Evolutionary conservation across 92 coral and sea anemone genomes (phyloP).

Genomic region (Parazoanthus darwini): DNA sequence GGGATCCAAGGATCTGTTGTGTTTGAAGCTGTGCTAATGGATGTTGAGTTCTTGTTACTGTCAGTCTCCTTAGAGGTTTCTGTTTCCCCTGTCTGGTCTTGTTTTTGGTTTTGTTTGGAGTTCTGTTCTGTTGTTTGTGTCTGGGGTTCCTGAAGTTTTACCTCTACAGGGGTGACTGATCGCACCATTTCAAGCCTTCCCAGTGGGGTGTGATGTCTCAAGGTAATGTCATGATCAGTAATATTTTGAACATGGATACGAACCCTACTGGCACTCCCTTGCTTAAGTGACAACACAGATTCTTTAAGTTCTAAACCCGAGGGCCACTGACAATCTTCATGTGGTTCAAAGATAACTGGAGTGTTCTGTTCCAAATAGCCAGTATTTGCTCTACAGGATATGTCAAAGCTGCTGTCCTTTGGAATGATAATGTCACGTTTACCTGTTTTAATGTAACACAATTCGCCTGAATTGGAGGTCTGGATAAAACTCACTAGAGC

Average conservation of each 20-base stretch:
- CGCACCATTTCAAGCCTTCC: conserved; percentile 53
- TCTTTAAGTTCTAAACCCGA: conserved; percentile 8
- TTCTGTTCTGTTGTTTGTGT: background rate
- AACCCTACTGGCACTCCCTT: conserved; percentile 22
- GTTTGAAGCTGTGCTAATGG: background rate
- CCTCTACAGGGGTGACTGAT: conserved; percentile 55
- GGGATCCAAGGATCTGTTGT: conserved; percentile 13
- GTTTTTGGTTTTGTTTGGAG: background rate
- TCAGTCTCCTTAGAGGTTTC: background rate
- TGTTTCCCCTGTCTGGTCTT: background rate
- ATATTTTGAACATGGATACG: conserved; percentile 43
- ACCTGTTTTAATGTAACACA: conserved; percentile 29
- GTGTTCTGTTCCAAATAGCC: background rate
- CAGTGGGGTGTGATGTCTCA: conserved; percentile 47
- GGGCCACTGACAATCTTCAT: conserved; percentile 18
- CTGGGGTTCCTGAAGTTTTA: conserved; percentile 22
- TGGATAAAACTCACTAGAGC: conserved; percentile 17
- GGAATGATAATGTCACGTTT: background rate
- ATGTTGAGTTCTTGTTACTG: background rate
- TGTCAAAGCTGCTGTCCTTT: conserved; percentile 5
- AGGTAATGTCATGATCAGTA: conserved; percentile 35
- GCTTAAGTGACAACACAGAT: background rate
- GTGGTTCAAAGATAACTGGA: conserved; percentile 22
- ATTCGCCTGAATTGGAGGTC: conserved; percentile 20
- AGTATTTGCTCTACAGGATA: conserved; percentile 7